Percentiles rank a stretch among this genome's conserved stretches.
Evolutionary conservation across 1,140 invertebrate genomes (phyloP).

Genomic region (Brachionus calyciflorus): DNA sequence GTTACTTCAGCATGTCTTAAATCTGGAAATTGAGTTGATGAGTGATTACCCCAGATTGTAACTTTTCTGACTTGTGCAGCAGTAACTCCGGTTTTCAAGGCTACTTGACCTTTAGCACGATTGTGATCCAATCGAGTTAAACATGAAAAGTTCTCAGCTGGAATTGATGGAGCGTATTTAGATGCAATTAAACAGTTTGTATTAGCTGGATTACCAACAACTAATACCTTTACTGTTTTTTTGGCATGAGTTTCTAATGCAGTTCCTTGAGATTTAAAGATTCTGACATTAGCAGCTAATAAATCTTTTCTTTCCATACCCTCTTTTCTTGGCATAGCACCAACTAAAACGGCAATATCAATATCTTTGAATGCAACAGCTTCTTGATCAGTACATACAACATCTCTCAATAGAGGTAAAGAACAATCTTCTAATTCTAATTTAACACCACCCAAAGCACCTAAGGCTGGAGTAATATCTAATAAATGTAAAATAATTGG

Average conservation of each 20-base stretch:
- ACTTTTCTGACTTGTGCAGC: constrained; percentile 79
- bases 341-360: constrained; percentile 94
- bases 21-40: constrained; percentile 97
- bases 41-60: constrained; percentile 99
- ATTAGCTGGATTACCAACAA: constrained; percentile 98
- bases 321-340: constrained; percentile 94
- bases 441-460: constrained; percentile 87
- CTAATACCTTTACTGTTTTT: constrained; percentile 89
- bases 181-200: constrained; percentile 96
- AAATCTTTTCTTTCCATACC: constrained; percentile 98
- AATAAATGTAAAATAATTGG: constrained; percentile 83
- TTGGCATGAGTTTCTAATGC: constrained; percentile 87
- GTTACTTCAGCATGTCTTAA: constrained; percentile 71
- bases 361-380: constrained; percentile 89
- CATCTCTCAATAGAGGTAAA: constrained; percentile 69
- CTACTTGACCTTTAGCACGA: constrained; percentile 78
- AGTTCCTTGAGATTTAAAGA: constrained; percentile 90
- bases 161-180: constrained; percentile 87
- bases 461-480: constrained; percentile 92
- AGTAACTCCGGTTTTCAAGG: constrained; percentile 62
- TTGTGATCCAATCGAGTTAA: constrained; percentile 99
- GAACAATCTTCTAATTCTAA: constrained; percentile 96
- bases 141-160: constrained; percentile 91
- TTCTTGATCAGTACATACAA: constrained; percentile 81
- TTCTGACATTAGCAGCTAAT: constrained; percentile 92